Base-by-base conservation (phyloP, 2,888 invertebrate genomes). In the Uloborus plumipes region DNA sequence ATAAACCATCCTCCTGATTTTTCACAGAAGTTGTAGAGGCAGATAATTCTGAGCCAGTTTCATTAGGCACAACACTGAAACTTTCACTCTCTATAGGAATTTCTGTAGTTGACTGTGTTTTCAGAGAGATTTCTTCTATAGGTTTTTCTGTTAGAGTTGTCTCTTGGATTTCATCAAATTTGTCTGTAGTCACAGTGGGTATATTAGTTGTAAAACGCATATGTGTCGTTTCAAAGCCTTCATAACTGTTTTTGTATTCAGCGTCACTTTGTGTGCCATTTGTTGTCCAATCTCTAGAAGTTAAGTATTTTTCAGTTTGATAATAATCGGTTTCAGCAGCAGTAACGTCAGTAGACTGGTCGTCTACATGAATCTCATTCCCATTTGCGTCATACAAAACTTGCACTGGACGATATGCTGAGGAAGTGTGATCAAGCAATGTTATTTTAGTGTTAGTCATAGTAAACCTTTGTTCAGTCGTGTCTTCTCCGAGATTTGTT, bases 281-380 rank as follows among this genome's bases (percentile, higher is more conserved):
- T 15, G 59, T n/a, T 26, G 26, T 26, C 26, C 26, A 26, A 26
- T 26, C 26, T 26, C 26, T 26, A 26, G 26, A 26, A 26, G 26
- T 26, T 26, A 4, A 26, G 4, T 26, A 26, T 26, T 26, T 26
- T 31, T 16, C 31, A n/a, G 53, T 69, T 72, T 66, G 62, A 6
- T 53, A 49, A 14, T 75, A 55, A 14, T 77, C 64, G 2, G 13
- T 39, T n/a, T 39, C 64, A 3, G 49, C 14, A 18, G 20, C 14
- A 15, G 65, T 65, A 14, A 15, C n/a, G 7, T 64, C 64, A 55
- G n/a, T 16, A 6, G 65, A 49, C 16, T 26, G 31, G 20, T 89
- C 89, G 26, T 88, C 88, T 55, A 88, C 87, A 20, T 88, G 7
- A n/a, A 82, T 82, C 47, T 76, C 76, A 47, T 82, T 70, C 20